Evolutionary conservation across 2,113 vertebrate species (phyloP).

Genomic region (Hyperoodon ampullatus): DNA sequence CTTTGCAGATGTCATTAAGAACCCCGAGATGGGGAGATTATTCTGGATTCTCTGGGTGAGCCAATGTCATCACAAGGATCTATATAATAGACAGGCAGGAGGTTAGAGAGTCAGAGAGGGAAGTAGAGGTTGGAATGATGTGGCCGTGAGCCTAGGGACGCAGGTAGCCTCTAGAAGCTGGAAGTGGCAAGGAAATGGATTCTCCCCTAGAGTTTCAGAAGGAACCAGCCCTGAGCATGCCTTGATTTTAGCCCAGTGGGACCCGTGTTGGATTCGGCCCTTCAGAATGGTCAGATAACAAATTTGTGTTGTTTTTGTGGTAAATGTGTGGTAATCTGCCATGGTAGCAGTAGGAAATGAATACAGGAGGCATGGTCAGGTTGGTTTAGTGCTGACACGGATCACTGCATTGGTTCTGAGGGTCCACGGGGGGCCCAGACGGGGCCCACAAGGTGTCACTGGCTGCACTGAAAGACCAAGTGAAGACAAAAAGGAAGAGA

Average conservation of each 20-base stretch:
- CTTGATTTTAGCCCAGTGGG: not conserved
- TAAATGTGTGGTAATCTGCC: not conserved
- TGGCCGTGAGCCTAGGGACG: not conserved
- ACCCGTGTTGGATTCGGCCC: rapidly evolving
- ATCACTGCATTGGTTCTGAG: not conserved
- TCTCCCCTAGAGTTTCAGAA: not conserved
- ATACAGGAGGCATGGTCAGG: not conserved
- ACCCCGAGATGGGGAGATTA: not conserved
- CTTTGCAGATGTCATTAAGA: not conserved
- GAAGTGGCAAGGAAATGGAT: not conserved
- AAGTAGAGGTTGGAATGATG: not conserved
- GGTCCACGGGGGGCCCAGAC: not conserved
- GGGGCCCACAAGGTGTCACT: not conserved
- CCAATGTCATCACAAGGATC: not conserved
- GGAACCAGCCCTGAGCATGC: not conserved
- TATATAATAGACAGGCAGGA: not conserved
- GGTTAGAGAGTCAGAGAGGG: not conserved
- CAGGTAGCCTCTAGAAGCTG: not conserved
- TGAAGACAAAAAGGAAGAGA: not conserved
- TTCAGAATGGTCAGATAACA: not conserved
- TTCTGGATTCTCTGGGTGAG: too few species aligned
- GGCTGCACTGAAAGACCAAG: not conserved
- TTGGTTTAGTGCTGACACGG: rapidly evolving
- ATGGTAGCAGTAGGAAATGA: not conserved
- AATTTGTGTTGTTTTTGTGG: not conserved